These are phyloP conservation scores for Periphyllus acericola DNA, from an alignment of 2,888 invertebrate genomes.

Conservation along the genomic window DNA sequence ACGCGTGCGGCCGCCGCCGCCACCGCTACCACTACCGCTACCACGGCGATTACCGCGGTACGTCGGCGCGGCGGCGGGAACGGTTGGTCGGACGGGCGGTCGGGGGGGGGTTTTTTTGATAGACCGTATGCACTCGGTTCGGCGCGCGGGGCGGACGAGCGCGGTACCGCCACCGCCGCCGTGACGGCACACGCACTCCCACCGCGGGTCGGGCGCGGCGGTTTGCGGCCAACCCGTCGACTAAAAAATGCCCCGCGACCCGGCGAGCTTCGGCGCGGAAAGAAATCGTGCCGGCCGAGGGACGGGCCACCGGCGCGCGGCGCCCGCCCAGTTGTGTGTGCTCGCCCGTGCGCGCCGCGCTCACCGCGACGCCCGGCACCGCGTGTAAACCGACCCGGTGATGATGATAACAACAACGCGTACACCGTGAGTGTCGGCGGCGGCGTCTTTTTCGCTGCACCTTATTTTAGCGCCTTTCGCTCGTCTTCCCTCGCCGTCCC, in stretches of 20 bases:
- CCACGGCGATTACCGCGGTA: neutral
- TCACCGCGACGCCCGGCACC: neutral
- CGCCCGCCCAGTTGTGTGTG: slow-evolving; percentile 45
- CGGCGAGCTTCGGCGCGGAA: slow-evolving; percentile 72
- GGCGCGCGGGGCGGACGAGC: neutral
- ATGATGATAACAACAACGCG: neutral
- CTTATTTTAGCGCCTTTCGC: no score
- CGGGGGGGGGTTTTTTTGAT: slow-evolving; percentile 48
- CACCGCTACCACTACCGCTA: slow-evolving; percentile 68
- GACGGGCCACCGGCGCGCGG: slow-evolving; percentile 67
- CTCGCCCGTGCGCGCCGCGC: slow-evolving; percentile 3
- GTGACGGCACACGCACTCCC: slow-evolving; percentile 64
- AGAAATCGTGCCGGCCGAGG: slow-evolving; percentile 70
- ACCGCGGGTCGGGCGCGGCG: slow-evolving; percentile 65
- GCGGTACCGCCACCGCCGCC: slow-evolving; percentile 34
- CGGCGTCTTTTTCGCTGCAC: neutral
- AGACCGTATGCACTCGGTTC: slow-evolving; percentile 28
- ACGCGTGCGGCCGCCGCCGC: slow-evolving; percentile 68
- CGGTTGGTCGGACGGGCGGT: neutral
- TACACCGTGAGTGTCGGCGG: neutral
- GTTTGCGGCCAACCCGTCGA: slow-evolving; percentile 66
- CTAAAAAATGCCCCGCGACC: slow-evolving; percentile 66
- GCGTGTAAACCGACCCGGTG: neutral
- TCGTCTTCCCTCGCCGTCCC: neutral
- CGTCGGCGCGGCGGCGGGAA: slow-evolving; percentile 66